These are phyloP conservation scores for Cybosia mesomella DNA, from an alignment of 2,888 invertebrate genomes.

Conservation along the genomic window DNA sequence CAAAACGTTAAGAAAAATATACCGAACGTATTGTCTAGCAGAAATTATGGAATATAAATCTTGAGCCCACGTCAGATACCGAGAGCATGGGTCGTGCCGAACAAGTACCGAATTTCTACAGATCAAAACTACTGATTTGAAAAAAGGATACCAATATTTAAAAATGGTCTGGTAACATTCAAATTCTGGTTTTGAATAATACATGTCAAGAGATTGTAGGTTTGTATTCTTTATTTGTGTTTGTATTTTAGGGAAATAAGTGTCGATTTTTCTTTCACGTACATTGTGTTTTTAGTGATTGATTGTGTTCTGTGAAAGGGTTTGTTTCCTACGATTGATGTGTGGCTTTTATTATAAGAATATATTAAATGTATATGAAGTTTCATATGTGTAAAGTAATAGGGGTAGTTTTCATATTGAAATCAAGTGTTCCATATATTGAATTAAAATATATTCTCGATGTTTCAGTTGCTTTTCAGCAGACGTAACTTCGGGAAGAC, in stretches of 20 bases:
- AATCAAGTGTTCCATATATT: too few species aligned
- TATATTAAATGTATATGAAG: neutral
- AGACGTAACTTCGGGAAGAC: too few species aligned
- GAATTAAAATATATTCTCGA: too few species aligned
- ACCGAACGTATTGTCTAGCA: conserved; percentile 60
- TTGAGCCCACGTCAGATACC: conserved; percentile 59
- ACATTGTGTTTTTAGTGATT: conserved; percentile 8
- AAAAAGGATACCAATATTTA: conserved; percentile 16
- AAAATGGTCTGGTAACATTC: conserved; percentile 36
- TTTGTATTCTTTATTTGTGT: conserved; percentile 11
- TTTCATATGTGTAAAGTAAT: neutral
- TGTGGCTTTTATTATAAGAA: neutral
- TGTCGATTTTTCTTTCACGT: neutral
- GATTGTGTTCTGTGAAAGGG: conserved; percentile 8
- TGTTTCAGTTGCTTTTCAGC: too few species aligned
- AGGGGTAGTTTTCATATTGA: neutral
- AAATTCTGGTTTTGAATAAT: conserved; percentile 45
- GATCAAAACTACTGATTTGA: conserved; percentile 48
- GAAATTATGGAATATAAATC: conserved; percentile 64
- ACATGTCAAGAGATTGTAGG: conserved; percentile 17
- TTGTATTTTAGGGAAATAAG: neutral
- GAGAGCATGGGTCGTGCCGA: conserved; percentile 45
- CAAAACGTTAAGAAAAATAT: conserved; percentile 56
- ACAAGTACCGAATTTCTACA: conserved; percentile 26
- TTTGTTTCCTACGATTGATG: conserved; percentile 7